These are phyloP conservation scores for Amniataba percoides DNA, from an alignment of 2,797 vertebrate species.

Conservation along the genomic window DNA sequence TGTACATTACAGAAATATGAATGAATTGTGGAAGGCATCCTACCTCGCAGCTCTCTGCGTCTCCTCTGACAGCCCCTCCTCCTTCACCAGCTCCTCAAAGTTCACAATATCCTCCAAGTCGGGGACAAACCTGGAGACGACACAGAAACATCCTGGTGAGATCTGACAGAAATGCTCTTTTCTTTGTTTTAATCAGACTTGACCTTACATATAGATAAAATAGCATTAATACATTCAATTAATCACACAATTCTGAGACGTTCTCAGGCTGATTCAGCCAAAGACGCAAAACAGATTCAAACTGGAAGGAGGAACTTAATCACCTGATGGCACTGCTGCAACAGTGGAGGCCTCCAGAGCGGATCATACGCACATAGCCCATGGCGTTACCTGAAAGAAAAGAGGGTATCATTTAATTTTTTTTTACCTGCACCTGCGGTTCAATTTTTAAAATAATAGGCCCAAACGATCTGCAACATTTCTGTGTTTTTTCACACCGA, in stretches of 20 bases:
- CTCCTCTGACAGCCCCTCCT: constrained; percentile 95
- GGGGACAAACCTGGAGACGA: constrained; percentile 92
- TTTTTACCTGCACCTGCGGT: not conserved
- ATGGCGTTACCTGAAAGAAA: constrained; percentile 92
- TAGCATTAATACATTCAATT: not conserved
- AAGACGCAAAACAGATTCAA: not conserved
- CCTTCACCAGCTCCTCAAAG: constrained; percentile 98
- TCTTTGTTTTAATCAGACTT: not conserved
- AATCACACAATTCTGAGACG: not conserved
- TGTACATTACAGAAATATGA: not conserved
- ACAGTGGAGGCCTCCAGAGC: constrained; percentile 97
- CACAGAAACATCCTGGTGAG: not conserved
- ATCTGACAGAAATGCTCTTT: not conserved
- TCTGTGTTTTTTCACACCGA: constrained; percentile 85
- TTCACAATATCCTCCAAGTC: constrained; percentile 99
- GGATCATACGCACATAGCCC: constrained; percentile 99
- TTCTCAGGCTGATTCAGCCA: not conserved
- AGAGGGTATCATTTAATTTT: too few relatives aligned
- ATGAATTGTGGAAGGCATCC: not conserved
- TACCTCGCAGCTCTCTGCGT: constrained; percentile 95
- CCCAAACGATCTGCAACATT: not conserved
- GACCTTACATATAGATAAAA: not conserved
- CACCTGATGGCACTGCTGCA: constrained; percentile 99
- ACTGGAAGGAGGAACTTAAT: not conserved
- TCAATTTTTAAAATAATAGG: not conserved